Evolutionary conservation across 2,113 vertebrate genomes (phyloP).

Genomic region (Varanus salvator): DNA sequence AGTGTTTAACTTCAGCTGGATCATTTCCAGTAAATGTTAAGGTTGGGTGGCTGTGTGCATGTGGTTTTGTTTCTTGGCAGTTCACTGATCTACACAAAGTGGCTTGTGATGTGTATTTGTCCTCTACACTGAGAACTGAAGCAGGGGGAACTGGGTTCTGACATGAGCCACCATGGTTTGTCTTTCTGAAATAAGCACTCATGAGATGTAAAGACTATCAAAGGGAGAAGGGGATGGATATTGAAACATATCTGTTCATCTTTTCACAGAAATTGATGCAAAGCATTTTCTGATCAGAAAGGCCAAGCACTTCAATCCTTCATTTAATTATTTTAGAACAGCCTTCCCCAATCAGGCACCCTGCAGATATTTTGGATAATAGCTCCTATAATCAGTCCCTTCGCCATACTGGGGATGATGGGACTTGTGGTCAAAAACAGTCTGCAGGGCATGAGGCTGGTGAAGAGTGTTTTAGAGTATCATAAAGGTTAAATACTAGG

Average conservation of each 20-base stretch:
- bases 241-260: not conserved
- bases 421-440: too few relatives aligned
- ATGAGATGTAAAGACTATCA: not conserved
- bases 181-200: too few relatives aligned
- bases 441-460: too few relatives aligned
- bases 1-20: not conserved
- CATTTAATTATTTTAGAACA: not conserved
- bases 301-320: not conserved
- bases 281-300: not conserved
- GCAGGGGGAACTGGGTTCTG: too few relatives aligned
- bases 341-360: too few relatives aligned
- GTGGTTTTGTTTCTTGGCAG: not conserved
- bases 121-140: not conserved
- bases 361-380: too few relatives aligned
- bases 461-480: not conserved
- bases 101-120: not conserved
- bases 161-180: not conserved
- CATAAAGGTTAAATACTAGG: not conserved
- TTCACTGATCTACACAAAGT: not conserved
- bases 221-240: not conserved
- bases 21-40: not conserved
- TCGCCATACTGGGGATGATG: too few relatives aligned
- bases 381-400: too few relatives aligned
- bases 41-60: not conserved
- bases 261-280: not conserved